A percentile compares a stretch with the other conserved stretches of the same genome.
phyloP scores from a whole-genome alignment of 1,140 invertebrate genomes.

The Cepaea nemoralis region DNA sequence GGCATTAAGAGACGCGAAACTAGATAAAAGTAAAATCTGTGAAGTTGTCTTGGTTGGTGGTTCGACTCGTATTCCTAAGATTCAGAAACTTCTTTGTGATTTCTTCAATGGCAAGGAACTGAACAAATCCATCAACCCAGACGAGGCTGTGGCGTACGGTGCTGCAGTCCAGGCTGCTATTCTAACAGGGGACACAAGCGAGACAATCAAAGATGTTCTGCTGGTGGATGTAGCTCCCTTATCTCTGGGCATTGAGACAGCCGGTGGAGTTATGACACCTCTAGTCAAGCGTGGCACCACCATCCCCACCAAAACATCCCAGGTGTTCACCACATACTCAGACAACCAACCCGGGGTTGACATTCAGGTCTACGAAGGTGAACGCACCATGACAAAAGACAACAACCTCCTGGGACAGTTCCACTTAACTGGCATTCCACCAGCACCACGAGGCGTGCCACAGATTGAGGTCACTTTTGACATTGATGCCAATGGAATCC shows the following conservation, averaged over 20 bases:
- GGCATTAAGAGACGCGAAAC: slow-evolving; percentile 90
- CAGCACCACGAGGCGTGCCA: slow-evolving; percentile 76
- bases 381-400: slow-evolving; percentile 80
- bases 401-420: slow-evolving; percentile 47
- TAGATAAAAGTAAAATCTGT: slow-evolving; percentile 93
- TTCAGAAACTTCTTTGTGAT: slow-evolving; percentile 93
- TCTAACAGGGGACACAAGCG: slow-evolving; percentile 60
- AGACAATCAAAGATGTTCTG: slow-evolving; percentile 64
- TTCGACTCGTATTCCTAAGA: slow-evolving; percentile 79
- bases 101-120: slow-evolving; percentile 76
- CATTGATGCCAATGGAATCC: slow-evolving; percentile 7
- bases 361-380: slow-evolving; percentile 86
- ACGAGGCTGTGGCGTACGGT: slow-evolving; percentile 73
- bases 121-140: slow-evolving; percentile 64
- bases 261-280: slow-evolving; percentile 77
- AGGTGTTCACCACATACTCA: slow-evolving; percentile 69
- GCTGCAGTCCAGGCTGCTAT: slow-evolving; percentile 76
- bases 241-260: slow-evolving; percentile 71
- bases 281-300: slow-evolving; percentile 64
- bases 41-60: slow-evolving; percentile 94
- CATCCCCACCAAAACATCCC: slow-evolving; percentile 67
- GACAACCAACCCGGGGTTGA: slow-evolving; percentile 83
- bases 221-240: slow-evolving; percentile 61
- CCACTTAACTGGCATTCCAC: slow-evolving; percentile 88
- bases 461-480: slow-evolving; percentile 14